Base-by-base conservation (phyloP, 1,140 invertebrate species). In the Zophobas morio region DNA sequence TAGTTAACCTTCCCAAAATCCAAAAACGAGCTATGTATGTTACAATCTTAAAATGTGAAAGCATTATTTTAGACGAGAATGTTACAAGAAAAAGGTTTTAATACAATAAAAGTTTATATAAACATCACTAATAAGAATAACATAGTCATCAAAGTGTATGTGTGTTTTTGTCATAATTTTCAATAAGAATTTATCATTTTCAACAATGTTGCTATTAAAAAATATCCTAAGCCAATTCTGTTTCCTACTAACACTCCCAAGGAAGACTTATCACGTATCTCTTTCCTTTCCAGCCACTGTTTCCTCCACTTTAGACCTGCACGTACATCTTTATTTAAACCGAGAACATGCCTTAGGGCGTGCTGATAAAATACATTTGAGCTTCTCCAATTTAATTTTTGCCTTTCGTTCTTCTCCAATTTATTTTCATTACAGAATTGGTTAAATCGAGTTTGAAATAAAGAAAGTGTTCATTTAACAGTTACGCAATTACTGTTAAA, bases 321-420 rank as follows among this genome's bases (percentile, higher is more conserved):
- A 72, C 70, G 70, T 72, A 40, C 70, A 72, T 72, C 70, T 75
- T 75, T 75, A 75, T 75, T 75, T 75, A 75, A 75, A 75, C 73
- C 54, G 54, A 35, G 73, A 60, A 75, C 73, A 75, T 42, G 73
- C 54, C 54, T 35, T 49, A 75, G 73, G 49, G 37, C 40, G 73
- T 53, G 54, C 54, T 60, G 73, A 75, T 75, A 75, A 75, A 75
- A 75, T 53, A 63, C 73, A 75, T 75, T 75, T 75, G 63, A 75
- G 37, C 73, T 49, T 36, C 46, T 46, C n/a, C 53, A 75, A 75
- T 75, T 75, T 75, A 75, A 75, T 75, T 75, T 75, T 75, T 75
- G 54, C 73, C 49, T 54, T 63, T 75, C 51, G 51, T 49, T 51
- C 54, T 57, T 34, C 34, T 39, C 39, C 73, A 60, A 75, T 63